These are phyloP conservation scores for Gavialis gangeticus DNA, from an alignment of 2,113 vertebrate genomes.

Conservation along the genomic window DNA sequence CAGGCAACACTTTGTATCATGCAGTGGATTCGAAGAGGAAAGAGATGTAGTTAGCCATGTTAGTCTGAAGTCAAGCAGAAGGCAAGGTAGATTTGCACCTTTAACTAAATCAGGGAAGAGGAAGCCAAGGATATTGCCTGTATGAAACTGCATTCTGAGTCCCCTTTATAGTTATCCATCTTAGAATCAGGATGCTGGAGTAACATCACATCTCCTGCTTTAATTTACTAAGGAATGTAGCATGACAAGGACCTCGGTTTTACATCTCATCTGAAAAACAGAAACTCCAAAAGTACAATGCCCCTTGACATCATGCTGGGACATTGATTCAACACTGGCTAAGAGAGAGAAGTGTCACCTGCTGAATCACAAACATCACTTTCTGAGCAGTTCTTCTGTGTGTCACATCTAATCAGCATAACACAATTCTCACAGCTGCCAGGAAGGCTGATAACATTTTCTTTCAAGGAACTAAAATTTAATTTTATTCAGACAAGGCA, in stretches of 20 bases:
- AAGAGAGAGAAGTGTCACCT: conserved; percentile 40
- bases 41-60: not conserved
- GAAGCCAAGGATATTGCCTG: not conserved
- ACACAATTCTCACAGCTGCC: conserved; percentile 63
- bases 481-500: conserved; percentile 64
- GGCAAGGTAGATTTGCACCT: too few relatives aligned
- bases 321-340: not conserved
- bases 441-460: conserved; percentile 65
- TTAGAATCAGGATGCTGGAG: not conserved
- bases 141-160: not conserved
- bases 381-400: conserved; percentile 46
- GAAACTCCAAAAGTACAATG: not conserved
- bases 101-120: rapidly evolving
- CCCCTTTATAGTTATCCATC: not conserved
- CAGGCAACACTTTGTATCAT: not conserved
- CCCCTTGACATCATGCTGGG: not conserved
- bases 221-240: not conserved
- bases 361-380: conserved; percentile 56
- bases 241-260: not conserved
- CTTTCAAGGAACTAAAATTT: conserved; percentile 72
- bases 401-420: conserved; percentile 67
- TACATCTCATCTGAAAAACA: not conserved
- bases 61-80: rapidly evolving
- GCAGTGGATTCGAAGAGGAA: not conserved
- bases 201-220: not conserved